Evolutionary conservation across 2,888 invertebrate genomes (phyloP), one percentile per base, ranked within the genome.

Genomic region (Erebia palarica): DNA sequence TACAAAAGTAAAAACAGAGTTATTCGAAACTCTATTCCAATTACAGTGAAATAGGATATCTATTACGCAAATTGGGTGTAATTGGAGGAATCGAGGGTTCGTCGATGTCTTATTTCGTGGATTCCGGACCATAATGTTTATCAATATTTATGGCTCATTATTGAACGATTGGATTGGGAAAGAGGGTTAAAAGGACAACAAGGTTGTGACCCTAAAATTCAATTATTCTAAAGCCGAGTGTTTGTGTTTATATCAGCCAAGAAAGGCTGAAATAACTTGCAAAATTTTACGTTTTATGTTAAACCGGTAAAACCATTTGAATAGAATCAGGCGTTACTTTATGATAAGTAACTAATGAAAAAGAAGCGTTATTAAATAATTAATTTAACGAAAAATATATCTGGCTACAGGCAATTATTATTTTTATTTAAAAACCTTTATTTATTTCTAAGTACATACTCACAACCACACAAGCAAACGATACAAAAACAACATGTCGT

Each of bases 131-230:
- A 27, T 21, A 27, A 42, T 42, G 42, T 60, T 60, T 42, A 42
- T 60, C 16, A 60, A 42, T 60, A 60, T 60, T 60, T 60, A 60
- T 60, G 60, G 60, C n/a, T 42, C 42, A 60, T 60, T 16, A 60
- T 60, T n/a, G 27, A 27, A 27, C 27, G n/a, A 42, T 42, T n/a
- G n/a, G 7, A 27, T 21, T 11, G 18, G 21, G 14, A 5, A 58
- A n/a, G 1, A 8, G 27, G 14, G 14, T 27, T 13, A 27, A 14
- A 14, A 58, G 14, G 58, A 8, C 36, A n/a, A 36, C 36, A 58
- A 58, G 27, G 58, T 27, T 16, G 16, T 18, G n/a, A 53, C 53
- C 53, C 14, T 10, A 8, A 58, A 27, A 27, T 36, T 58, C 27
- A 58, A 58, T 58, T 27, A 58, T 58, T 8, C 21, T 21, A 14